Conservation (phyloP, 2,888 invertebrate genomes). For the Sisyra nigra region DNA sequence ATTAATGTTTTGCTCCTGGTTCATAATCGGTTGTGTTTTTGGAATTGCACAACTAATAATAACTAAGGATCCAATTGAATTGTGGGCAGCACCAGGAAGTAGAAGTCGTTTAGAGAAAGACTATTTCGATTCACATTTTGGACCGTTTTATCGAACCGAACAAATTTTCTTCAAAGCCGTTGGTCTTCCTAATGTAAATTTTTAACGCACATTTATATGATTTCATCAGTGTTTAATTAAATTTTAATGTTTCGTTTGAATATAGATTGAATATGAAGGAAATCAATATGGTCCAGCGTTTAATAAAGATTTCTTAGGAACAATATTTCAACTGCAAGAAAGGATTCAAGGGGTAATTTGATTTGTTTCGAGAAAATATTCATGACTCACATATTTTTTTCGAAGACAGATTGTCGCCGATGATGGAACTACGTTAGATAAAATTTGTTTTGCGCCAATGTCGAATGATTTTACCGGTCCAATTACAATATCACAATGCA, state of each 20-base stretch:
- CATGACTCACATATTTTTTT: neutral
- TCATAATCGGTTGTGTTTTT: slow-evolving; percentile 40
- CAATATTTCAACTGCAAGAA: slow-evolving; percentile 53
- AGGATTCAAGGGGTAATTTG: slow-evolving; percentile 38
- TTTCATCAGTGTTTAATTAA: neutral
- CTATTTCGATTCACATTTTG: slow-evolving; percentile 75
- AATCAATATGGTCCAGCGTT: slow-evolving; percentile 65
- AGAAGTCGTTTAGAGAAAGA: slow-evolving; percentile 68
- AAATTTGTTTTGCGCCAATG: slow-evolving; percentile 77
- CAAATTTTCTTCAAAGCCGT: slow-evolving; percentile 69
- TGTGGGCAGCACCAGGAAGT: slow-evolving; percentile 81
- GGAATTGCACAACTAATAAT: slow-evolving; percentile 54
- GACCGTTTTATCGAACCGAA: slow-evolving; percentile 77
- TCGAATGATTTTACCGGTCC: slow-evolving; percentile 42
- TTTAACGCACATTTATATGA: too few relatives aligned
- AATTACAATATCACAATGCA: slow-evolving; percentile 44
- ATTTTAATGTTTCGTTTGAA: neutral
- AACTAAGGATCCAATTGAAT: slow-evolving; percentile 77
- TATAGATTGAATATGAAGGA: slow-evolving; percentile 21
- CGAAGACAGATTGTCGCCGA: slow-evolving; percentile 18
- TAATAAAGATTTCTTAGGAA: slow-evolving; percentile 53
- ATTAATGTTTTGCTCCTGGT: slow-evolving; percentile 43
- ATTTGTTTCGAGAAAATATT: slow-evolving; percentile 2
- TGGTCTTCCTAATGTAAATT: slow-evolving; percentile 31
- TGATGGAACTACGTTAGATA: slow-evolving; percentile 36